Evolutionary conservation across 2,888 invertebrate species (phyloP).

Genomic region (Sarcophaga variegata): DNA sequence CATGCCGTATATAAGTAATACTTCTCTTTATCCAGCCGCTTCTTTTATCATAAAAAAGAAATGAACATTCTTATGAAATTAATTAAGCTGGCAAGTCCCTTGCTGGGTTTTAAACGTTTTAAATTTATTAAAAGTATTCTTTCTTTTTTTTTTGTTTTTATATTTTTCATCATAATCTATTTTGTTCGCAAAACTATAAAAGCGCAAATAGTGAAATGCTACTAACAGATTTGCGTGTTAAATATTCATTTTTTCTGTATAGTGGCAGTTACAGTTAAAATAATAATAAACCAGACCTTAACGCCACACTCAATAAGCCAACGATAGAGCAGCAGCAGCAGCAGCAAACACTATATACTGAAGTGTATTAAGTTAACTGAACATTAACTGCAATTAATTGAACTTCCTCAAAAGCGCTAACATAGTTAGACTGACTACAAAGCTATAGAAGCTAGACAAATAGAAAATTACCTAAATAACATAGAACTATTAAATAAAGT

Average conservation of each 20-base stretch:
- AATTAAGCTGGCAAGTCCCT: slow-evolving; percentile 33
- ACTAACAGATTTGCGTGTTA: slow-evolving; percentile 54
- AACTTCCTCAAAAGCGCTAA: slow-evolving; percentile 75
- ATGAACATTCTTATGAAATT: slow-evolving; percentile 34
- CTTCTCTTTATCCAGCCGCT: background rate
- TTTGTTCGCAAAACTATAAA: background rate
- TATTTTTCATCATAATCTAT: background rate
- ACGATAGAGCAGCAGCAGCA: background rate
- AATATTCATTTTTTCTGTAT: slow-evolving; percentile 48
- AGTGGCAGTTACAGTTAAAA: slow-evolving; percentile 55
- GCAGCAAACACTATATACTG: background rate
- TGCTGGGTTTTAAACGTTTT: slow-evolving; percentile 36
- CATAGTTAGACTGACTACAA: slow-evolving; percentile 30
- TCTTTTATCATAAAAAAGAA: slow-evolving; percentile 1
- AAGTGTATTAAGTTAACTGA: slow-evolving; percentile 65
- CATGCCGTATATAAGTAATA: no score
- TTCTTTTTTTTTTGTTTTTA: background rate
- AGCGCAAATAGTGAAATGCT: background rate
- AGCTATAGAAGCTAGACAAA: slow-evolving; percentile 54
- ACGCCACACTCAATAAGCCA: slow-evolving; percentile 56
- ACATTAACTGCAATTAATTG: slow-evolving; percentile 77
- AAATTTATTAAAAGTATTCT: background rate
- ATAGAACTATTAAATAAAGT: slow-evolving; percentile 69
- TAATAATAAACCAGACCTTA: slow-evolving; percentile 58
- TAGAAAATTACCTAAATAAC: slow-evolving; percentile 67